Base-by-base conservation (phyloP, 1,140 invertebrate species). In the Hermetia illucens region DNA sequence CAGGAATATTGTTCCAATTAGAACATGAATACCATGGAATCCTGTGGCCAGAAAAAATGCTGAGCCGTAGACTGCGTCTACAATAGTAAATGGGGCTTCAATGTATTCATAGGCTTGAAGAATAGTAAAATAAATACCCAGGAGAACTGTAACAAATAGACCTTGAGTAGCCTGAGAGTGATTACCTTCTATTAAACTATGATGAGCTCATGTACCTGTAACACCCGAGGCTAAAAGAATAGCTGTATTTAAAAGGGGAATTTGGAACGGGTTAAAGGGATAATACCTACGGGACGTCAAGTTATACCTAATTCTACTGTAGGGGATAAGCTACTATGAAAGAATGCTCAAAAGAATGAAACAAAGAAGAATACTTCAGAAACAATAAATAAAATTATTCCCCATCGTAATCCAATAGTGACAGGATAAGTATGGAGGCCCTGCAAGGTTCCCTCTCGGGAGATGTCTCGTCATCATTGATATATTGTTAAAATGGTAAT, bases 1-100 rank as follows among this genome's bases (percentile, higher is more conserved):
- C 58, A 79, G 52, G 57, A 79, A 80, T 34, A 66, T 63, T 36
- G 71, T 70, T 48, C 75, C 77, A 62, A 79, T 73, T 50, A 79
- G 61, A 30, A 82, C 75, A 67, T 82, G 77, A 16, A 79, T 5
- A 27, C 76, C 78, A 61, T 82, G 75, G 41, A 82, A 82, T 58
- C 77, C 75, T 21, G 77, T 81, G 37, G 69, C 66, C 61, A 81
- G 62, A 68, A 73, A 81, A 64, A 80, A 82, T 19, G 63, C 69
- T 39, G 71, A 68, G 12, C 77, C 74, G 63, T 72, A 82, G 52
- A 69, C 52, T 48, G 68, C 69, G 55, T 77, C 71, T 42, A 64
- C 48, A 54, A 68, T 76, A 75, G 59, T 77, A 51, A 59, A 77
- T 42, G 36, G 72, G 64, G 53, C 75, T 68, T 60, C 70, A 50